Base-by-base conservation (phyloP, 2,888 invertebrate genomes). In the Dugesia japonica region DNA sequence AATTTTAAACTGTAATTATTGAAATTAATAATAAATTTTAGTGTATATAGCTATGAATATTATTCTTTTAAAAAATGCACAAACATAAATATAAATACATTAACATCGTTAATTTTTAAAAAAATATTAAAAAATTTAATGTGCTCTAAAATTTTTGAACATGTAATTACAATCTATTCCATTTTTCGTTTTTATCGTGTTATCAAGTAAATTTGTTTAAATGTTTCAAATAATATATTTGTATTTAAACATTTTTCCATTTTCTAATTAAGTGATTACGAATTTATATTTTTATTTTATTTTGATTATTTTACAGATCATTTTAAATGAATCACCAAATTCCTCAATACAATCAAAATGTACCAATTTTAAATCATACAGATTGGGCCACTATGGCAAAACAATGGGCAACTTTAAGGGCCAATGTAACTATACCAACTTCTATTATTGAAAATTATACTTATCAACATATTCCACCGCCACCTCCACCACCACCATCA, bases 211-310 rank as follows among this genome's bases (percentile, higher is more conserved):
- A 56, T 56, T 56, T 56, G 56, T 56, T 56, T 56, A n/a, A 56
- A 56, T 56, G 4, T 13, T 56, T 23, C 56, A 56, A 56, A 20
- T 20, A 23, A 20, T 23, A 23, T 56, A 56, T 56, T 56, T 56
- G 56, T 56, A 23, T 56, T 56, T 56, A 20, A 56, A 56, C 56
- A 56, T 56, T 13, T 56, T 56, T 56, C 56, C 56, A 56, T 56
- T 56, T 20, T 1, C 7, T 20, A 56, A 56, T 9, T 1, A 4
- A 56, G 17, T 56, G 17, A n/a, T 23, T 23, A 13, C 4, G 17
- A 13, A 7, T 13, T 31, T 31, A 31, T 7, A 13, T 7, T 31
- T 31, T 7, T 7, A 31, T 31, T 13, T 4, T 7, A 31, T 31
- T 31, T 31, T 31, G 4, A 56, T 56, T 56, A 9, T 38, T 56